Conservation (phyloP, 2,797 vertebrate species). For the Peromyscus attwateri region DNA sequence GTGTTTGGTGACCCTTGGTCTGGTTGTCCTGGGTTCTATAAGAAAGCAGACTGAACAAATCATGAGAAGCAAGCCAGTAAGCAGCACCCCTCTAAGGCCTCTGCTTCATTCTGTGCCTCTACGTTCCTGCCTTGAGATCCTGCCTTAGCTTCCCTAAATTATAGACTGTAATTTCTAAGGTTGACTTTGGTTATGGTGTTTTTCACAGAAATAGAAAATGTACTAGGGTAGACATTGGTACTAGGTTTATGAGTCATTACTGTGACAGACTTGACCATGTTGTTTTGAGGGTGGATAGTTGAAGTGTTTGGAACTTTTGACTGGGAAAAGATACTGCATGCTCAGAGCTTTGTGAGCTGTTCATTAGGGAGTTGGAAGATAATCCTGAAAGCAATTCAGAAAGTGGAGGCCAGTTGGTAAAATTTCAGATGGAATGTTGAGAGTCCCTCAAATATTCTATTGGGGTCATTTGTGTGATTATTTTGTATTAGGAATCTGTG, state of each 20-base stretch:
- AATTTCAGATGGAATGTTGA: background rate
- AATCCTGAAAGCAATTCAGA: background rate
- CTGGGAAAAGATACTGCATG: background rate
- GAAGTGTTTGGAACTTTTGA: background rate
- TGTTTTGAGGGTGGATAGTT: background rate
- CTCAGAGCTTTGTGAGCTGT: background rate
- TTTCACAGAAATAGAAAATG: background rate
- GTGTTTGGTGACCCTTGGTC: background rate
- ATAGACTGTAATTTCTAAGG: background rate
- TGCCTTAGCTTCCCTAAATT: background rate
- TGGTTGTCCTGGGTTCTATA: background rate
- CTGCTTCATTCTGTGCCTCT: background rate
- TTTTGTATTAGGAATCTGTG: background rate
- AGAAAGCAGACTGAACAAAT: background rate
- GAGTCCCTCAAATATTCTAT: background rate
- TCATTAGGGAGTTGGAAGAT: background rate
- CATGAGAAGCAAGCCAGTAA: background rate
- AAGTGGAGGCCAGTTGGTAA: background rate
- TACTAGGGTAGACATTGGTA: background rate
- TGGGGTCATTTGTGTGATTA: background rate
- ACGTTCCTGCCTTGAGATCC: background rate
- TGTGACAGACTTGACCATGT: background rate
- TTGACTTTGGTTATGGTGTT: background rate
- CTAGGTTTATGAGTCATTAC: background rate
- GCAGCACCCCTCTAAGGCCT: background rate